Evolutionary conservation across 2,888 invertebrate species (phyloP).

Genomic region (Acholoe squamosa): DNA sequence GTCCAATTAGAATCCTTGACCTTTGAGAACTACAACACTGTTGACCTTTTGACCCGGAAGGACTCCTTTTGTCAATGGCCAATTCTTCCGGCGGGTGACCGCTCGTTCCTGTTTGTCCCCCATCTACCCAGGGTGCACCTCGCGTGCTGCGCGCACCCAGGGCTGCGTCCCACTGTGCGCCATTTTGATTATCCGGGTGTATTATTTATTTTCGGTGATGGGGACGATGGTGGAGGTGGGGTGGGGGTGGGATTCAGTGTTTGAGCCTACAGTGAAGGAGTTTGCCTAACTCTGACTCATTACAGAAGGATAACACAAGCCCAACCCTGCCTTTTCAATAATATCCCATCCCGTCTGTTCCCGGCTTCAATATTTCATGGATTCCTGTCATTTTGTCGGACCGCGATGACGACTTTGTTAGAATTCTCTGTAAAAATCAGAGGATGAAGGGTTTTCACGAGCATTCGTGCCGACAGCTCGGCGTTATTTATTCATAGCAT

Average conservation of each 20-base stretch:
- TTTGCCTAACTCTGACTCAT: constrained; percentile 14
- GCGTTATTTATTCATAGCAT: neutral
- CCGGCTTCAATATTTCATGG: too few relatives aligned
- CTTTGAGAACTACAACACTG: neutral
- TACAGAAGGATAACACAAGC: neutral
- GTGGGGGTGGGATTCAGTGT: neutral
- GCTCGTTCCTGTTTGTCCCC: neutral
- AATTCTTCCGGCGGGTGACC: constrained; percentile 1
- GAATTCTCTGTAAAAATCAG: neutral
- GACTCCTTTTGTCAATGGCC: neutral
- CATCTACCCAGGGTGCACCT: constrained; percentile 20
- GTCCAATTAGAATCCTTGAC: neutral
- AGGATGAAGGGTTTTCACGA: neutral
- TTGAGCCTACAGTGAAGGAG: neutral
- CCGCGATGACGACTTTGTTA: neutral
- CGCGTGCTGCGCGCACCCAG: constrained; percentile 2
- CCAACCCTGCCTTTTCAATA: neutral
- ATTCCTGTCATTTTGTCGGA: neutral
- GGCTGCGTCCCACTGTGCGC: neutral
- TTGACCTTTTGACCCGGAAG: constrained; percentile 44
- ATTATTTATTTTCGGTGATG: constrained; percentile 34
- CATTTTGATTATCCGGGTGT: constrained; percentile 18
- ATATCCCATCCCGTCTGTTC: too few relatives aligned
- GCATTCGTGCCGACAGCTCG: neutral
- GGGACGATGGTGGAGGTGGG: neutral